Percentiles rank a stretch among this genome's conserved stretches.
Evolutionary conservation across 2,113 vertebrate genomes (phyloP).

Genomic region (Sakesphorus luctuosus): DNA sequence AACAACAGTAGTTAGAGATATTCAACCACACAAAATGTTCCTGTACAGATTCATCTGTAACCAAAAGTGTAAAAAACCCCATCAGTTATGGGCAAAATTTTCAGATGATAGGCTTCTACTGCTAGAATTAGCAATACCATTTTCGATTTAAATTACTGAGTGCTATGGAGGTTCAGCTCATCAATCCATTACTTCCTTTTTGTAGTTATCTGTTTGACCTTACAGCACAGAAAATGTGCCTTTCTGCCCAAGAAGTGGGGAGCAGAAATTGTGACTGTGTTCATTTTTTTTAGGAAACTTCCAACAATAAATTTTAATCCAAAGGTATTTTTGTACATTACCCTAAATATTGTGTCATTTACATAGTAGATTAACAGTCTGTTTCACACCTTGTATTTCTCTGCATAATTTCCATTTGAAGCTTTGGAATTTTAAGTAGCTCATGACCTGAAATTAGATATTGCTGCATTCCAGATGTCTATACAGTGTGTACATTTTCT

Average conservation of each 20-base stretch:
- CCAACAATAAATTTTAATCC: neutral
- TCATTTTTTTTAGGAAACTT: neutral
- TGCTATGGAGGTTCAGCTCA: neutral
- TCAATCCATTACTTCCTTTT: neutral
- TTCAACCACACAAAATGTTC: neutral
- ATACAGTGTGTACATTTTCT: neutral
- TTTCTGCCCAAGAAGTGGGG: neutral
- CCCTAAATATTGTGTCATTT: constrained; percentile 7
- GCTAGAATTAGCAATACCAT: neutral
- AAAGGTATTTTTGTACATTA: neutral
- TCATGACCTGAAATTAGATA: neutral
- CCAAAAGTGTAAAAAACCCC: neutral
- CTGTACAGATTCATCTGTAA: neutral
- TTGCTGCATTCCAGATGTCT: neutral
- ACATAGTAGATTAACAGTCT: neutral
- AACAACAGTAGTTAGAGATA: neutral
- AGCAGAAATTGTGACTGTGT: neutral
- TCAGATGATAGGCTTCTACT: neutral
- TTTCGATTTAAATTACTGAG: neutral
- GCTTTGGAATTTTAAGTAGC: neutral
- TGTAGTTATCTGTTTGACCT: neutral
- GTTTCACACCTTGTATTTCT: constrained; percentile 5
- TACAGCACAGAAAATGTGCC: neutral
- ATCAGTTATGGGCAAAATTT: neutral
- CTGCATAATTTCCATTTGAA: neutral